Conservation (phyloP, 2,797 vertebrate species). For the Tapera naevia region DNA sequence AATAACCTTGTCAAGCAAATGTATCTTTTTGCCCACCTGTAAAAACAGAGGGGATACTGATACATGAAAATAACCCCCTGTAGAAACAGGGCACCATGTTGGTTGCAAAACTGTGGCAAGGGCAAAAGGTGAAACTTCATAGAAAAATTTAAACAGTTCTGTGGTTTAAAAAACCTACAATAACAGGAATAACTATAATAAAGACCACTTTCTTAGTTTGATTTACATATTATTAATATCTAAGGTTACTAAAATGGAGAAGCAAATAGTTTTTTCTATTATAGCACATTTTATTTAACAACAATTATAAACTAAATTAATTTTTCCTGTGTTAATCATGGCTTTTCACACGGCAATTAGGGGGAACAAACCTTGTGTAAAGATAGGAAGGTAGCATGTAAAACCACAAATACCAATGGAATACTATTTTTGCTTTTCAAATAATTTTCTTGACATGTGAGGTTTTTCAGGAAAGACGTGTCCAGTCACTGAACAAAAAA, state of each 20-base stretch:
- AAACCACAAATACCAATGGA: conserved; percentile 35
- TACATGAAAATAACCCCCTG: conserved; percentile 20
- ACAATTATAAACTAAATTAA: conserved; percentile 2
- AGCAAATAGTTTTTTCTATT: neutral
- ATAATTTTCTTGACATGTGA: conserved; percentile 1
- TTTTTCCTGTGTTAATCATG: conserved; percentile 2
- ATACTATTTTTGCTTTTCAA: conserved; percentile 18
- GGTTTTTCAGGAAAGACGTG: neutral
- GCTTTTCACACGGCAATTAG: neutral
- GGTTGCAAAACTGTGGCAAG: neutral
- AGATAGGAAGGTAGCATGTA: neutral
- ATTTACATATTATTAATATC: neutral
- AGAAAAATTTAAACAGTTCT: conserved; percentile 13
- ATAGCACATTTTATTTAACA: neutral
- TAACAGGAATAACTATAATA: neutral
- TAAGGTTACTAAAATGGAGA: conserved; percentile 23
- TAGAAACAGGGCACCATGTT: neutral
- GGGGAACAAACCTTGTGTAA: neutral
- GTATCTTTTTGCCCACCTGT: conserved; percentile 22
- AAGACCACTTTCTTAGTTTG: neutral
- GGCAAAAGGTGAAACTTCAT: neutral
- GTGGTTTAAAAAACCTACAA: conserved; percentile 29
- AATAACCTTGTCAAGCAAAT: neutral
- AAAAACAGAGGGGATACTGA: conserved; percentile 32
- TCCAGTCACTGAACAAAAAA: neutral